Conservation (phyloP, 2,888 invertebrate species). For the Leucophenga montana region DNA sequence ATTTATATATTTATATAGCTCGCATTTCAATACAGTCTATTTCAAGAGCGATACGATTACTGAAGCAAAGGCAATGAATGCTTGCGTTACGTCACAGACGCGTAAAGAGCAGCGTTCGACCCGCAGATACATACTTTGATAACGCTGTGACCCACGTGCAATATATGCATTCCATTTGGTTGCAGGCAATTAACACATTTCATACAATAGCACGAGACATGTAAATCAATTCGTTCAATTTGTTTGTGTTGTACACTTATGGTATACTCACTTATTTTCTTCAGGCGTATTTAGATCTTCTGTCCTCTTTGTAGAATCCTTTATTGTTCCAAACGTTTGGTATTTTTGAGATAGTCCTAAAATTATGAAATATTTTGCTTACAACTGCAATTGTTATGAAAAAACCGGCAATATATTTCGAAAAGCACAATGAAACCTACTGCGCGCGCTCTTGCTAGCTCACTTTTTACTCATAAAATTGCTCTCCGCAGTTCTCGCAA, state of each 20-base stretch:
- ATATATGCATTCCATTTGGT: slow-evolving; percentile 46
- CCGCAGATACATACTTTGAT: neutral
- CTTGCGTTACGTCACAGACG: slow-evolving; percentile 3
- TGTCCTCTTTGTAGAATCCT: slow-evolving; percentile 81
- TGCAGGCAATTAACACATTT: too few relatives aligned
- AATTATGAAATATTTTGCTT: slow-evolving; percentile 30
- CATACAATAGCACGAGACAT: slow-evolving; percentile 42
- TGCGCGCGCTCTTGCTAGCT: neutral
- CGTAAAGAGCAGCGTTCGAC: too few relatives aligned
- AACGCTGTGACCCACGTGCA: slow-evolving; percentile 22
- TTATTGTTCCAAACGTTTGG: slow-evolving; percentile 84
- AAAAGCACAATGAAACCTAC: slow-evolving; percentile 11
- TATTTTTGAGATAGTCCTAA: slow-evolving; percentile 86
- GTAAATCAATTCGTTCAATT: neutral
- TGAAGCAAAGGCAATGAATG: slow-evolving; percentile 29
- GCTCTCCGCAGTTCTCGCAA: neutral
- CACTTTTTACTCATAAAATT: neutral
- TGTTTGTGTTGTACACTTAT: neutral
- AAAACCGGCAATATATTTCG: slow-evolving; percentile 52
- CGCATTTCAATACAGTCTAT: neutral
- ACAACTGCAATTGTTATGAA: slow-evolving; percentile 20
- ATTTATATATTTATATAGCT: neutral
- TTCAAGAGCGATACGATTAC: neutral
- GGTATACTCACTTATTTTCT: slow-evolving; percentile 76
- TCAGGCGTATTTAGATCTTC: slow-evolving; percentile 81